Conservation (phyloP, 2,888 invertebrate genomes). For the Chrysopilus asiliformis region DNA sequence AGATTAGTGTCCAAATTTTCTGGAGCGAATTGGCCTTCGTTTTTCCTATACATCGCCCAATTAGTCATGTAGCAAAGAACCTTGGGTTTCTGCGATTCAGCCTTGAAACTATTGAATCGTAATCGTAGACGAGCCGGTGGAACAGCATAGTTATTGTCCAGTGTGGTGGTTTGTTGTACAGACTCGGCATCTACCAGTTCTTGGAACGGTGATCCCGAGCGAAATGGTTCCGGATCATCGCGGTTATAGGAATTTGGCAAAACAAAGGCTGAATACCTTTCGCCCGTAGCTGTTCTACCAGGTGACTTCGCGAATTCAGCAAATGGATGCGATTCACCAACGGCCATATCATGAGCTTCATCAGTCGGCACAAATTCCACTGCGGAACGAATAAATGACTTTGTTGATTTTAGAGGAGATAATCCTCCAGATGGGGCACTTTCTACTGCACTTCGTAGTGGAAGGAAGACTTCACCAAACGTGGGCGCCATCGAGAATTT, state of each 20-base stretch:
- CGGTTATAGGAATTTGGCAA: constrained; percentile 19
- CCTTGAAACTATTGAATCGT: background rate
- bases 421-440: constrained; percentile 41
- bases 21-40: constrained; percentile 72
- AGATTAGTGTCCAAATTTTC: constrained; percentile 68
- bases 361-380: constrained; percentile 22
- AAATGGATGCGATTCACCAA: constrained; percentile 5
- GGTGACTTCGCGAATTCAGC: background rate
- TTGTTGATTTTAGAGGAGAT: constrained; percentile 15
- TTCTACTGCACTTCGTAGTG: constrained; percentile 65
- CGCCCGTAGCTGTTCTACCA: constrained; percentile 13
- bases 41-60: constrained; percentile 77
- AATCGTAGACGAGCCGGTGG: background rate
- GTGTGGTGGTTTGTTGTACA: constrained; percentile 20
- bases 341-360: background rate
- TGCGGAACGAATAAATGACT: constrained; percentile 28
- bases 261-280: constrained; percentile 29
- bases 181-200: constrained; percentile 23
- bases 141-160: constrained; percentile 19
- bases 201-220: constrained; percentile 32
- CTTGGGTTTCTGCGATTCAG: constrained; percentile 25
- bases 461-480: constrained; percentile 37
- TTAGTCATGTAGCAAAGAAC: constrained; percentile 81
- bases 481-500: constrained; percentile 22
- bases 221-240: constrained; percentile 26